A percentile compares a stretch with the other conserved stretches of the same genome.
These are phyloP conservation scores for Caradrina kadenii DNA, from an alignment of 2,888 invertebrate species.

Conservation along the genomic window DNA sequence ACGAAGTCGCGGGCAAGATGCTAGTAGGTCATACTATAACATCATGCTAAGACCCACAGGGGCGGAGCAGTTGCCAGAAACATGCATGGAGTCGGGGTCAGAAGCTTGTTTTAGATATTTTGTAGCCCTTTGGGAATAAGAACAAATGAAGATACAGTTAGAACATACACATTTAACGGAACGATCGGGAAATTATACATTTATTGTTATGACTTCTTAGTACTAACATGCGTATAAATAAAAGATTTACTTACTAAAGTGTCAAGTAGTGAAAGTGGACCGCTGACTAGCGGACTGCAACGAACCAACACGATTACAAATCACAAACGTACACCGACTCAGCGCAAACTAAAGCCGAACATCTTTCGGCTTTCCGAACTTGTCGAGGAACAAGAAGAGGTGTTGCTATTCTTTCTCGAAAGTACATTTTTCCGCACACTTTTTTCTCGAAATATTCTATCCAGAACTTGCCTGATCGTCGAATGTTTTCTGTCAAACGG, in stretches of 20 bases:
- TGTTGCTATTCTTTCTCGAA: slow-evolving; percentile 75
- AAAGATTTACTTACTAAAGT: slow-evolving; percentile 57
- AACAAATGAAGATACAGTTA: not conserved
- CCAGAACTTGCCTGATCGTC: slow-evolving; percentile 92
- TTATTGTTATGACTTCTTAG: not conserved
- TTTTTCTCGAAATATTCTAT: slow-evolving; percentile 89
- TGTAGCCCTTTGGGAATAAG: not conserved
- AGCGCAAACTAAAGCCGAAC: slow-evolving; percentile 64
- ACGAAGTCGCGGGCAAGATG: no score
- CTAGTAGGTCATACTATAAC: no score
- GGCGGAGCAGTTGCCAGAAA: no score
- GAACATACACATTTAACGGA: no score
- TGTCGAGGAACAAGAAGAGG: slow-evolving; percentile 71
- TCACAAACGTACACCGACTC: slow-evolving; percentile 54
- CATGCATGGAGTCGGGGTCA: no score
- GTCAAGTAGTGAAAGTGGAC: slow-evolving; percentile 61
- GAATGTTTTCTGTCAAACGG: slow-evolving; percentile 93
- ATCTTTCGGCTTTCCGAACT: slow-evolving; percentile 59
- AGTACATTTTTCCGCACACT: slow-evolving; percentile 74
- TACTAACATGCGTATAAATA: not conserved
- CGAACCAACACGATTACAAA: slow-evolving; percentile 60
- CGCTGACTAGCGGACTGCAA: slow-evolving; percentile 54
- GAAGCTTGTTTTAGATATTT: no score
- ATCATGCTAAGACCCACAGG: no score
- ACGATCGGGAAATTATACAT: not conserved